Percentiles rank a stretch among this genome's conserved stretches.
Evolutionary conservation across 2,113 vertebrate genomes (phyloP).

Genomic region (Sterrhoptilus dennistouni): DNA sequence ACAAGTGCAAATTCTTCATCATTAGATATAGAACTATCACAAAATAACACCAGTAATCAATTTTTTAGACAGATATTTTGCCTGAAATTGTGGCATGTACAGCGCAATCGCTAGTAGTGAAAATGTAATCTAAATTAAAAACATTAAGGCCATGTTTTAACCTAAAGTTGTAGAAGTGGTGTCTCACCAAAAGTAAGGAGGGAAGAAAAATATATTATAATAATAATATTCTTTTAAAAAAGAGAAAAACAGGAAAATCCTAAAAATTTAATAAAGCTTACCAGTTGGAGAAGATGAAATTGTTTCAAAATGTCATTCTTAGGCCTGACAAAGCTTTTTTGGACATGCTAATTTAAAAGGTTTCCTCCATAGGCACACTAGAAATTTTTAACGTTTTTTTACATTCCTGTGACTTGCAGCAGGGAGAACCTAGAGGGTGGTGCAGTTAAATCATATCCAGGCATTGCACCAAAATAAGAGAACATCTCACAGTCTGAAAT

Average conservation of each 20-base stretch:
- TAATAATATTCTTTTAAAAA: neutral
- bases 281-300: neutral
- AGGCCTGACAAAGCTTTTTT: neutral
- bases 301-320: neutral
- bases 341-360: neutral
- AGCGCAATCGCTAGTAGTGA: neutral
- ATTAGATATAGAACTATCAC: neutral
- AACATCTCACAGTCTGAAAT: neutral
- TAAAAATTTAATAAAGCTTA: neutral
- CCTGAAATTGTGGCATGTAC: neutral
- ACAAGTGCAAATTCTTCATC: neutral
- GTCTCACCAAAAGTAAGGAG: neutral
- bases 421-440: neutral
- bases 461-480: neutral
- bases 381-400: neutral
- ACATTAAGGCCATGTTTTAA: neutral
- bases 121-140: neutral
- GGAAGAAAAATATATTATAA: neutral
- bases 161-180: neutral
- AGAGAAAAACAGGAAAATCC: fast-evolving
- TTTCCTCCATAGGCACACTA: neutral
- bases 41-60: neutral
- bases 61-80: neutral
- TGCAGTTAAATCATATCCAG: neutral
- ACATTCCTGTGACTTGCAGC: neutral